Evolutionary conservation across 2,113 vertebrate genomes (phyloP).

Genomic region (Tenebrosternarchus preto): DNA sequence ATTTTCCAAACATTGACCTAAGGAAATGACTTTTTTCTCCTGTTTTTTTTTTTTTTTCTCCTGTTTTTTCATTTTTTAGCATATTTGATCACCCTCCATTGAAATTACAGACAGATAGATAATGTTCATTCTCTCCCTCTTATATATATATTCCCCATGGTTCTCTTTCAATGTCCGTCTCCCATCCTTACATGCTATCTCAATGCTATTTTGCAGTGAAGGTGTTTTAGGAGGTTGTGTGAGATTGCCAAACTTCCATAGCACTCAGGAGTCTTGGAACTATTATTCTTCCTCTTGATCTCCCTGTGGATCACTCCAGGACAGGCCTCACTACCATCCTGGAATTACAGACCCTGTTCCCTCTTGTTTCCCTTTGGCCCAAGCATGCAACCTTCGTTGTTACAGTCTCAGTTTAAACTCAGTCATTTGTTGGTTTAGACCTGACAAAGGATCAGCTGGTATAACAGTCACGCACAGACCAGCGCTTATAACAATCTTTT

Average conservation of each 20-base stretch:
- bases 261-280: slow-evolving; percentile 13
- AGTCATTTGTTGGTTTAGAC: slow-evolving; percentile 52
- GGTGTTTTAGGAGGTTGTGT: slow-evolving; percentile 11
- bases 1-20: too few species aligned
- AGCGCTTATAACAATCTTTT: slow-evolving; percentile 11
- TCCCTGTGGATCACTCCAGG: slow-evolving; percentile 13
- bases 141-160: neutral
- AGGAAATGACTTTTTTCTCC: too few species aligned
- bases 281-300: slow-evolving; percentile 17
- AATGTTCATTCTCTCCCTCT: neutral
- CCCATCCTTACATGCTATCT: too few species aligned
- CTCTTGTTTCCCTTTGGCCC: slow-evolving; percentile 34
- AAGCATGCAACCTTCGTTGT: slow-evolving; percentile 43
- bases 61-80: too few species aligned
- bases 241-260: neutral
- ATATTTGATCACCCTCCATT: too few species aligned
- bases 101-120: neutral
- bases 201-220: neutral
- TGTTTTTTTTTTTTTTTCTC: too few species aligned
- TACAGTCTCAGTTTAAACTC: slow-evolving; percentile 45
- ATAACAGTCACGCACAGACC: slow-evolving; percentile 37
- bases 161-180: too few species aligned
- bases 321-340: slow-evolving; percentile 37
- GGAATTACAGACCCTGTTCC: slow-evolving; percentile 48
- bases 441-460: slow-evolving; percentile 52